Percentiles rank a stretch among this genome's conserved stretches.
These are phyloP conservation scores for Eupsilia transversa DNA, from an alignment of 2,888 invertebrate species.

Conservation along the genomic window DNA sequence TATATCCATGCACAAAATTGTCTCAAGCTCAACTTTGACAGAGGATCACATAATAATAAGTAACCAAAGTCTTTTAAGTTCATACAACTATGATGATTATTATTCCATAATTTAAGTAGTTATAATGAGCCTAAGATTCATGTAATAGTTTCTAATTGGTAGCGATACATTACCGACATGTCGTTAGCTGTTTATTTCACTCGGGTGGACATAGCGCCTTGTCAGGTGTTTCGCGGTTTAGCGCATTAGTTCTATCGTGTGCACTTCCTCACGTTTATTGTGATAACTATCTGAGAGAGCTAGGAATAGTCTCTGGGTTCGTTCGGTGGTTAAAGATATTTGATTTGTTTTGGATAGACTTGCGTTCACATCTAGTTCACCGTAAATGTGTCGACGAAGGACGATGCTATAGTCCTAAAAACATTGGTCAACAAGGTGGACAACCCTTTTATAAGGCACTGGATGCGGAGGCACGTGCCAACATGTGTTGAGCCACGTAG, in stretches of 20 bases:
- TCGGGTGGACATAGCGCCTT: constrained; percentile 55
- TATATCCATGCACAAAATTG: too few relatives aligned
- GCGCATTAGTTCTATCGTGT: constrained; percentile 63
- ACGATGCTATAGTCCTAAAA: too few relatives aligned
- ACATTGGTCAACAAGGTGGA: too few relatives aligned
- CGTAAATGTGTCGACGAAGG: neutral
- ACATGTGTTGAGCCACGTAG: too few relatives aligned
- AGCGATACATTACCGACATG: constrained; percentile 55
- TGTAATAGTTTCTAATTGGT: constrained; percentile 63
- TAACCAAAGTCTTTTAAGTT: neutral
- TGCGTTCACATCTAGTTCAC: neutral
- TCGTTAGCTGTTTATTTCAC: constrained; percentile 64
- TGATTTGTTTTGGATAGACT: neutral
- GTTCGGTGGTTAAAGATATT: neutral
- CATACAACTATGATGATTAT: neutral
- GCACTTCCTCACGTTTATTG: constrained; percentile 68
- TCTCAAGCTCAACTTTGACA: too few relatives aligned
- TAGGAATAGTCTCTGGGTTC: constrained; percentile 17
- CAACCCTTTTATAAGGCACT: too few relatives aligned
- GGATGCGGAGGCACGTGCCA: too few relatives aligned
- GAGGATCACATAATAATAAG: too few relatives aligned
- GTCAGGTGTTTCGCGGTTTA: constrained; percentile 59
- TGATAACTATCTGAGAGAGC: constrained; percentile 47
- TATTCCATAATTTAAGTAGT: constrained; percentile 2
- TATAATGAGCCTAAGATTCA: constrained; percentile 29